Evolutionary conservation across 2,888 invertebrate genomes (phyloP), one percentile per base, ranked within the genome.

Genomic region (Cantharis nigra): DNA sequence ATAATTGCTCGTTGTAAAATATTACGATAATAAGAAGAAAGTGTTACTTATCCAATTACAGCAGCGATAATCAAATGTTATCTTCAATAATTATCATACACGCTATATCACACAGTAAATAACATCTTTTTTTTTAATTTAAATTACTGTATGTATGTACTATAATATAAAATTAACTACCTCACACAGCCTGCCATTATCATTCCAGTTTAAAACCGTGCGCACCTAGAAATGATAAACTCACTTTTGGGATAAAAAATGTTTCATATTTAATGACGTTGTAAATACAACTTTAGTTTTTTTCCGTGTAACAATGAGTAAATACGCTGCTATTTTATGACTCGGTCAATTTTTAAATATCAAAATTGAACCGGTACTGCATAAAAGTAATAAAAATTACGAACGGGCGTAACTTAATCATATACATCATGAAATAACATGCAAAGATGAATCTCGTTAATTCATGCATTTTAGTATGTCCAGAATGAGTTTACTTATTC

Each of bases 61-160:
- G 67, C 28, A 49, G 30, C 72, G 64, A 67, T 20, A 28, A 63
- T 71, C 62, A 63, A 71, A 65, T 30, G 67, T 72, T 72, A 72
- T 72, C 72, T 67, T 14, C 49, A 67, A 67, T 67, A 67, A 67
- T 13, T 72, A 33, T 76, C 76, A 63, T 69, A 72, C 76, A 72
- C 72, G 76, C 69, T 70, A 76, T 70, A n/a, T 23, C 20, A 13
- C 11, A 33, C 49, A 49, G 49, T n/a, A 49, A 49, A 49, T n/a
- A 49, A n/a, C 49, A n/a, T 49, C 7, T 49, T 49, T 49, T 33
- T 33, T 49, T 49, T 49, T 49, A 16, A 1, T 16, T 16, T n/a
- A 49, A 49, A n/a, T 49, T n/a, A 13, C 33, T 13, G 5, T 33
- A 49, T 4, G 5, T n/a, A 49, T 49, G 20, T 20, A 20, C 20